Percentiles rank a stretch among this genome's conserved stretches.
Evolutionary conservation across 1,140 invertebrate species (phyloP).

Genomic region (Sogatella furcifera): DNA sequence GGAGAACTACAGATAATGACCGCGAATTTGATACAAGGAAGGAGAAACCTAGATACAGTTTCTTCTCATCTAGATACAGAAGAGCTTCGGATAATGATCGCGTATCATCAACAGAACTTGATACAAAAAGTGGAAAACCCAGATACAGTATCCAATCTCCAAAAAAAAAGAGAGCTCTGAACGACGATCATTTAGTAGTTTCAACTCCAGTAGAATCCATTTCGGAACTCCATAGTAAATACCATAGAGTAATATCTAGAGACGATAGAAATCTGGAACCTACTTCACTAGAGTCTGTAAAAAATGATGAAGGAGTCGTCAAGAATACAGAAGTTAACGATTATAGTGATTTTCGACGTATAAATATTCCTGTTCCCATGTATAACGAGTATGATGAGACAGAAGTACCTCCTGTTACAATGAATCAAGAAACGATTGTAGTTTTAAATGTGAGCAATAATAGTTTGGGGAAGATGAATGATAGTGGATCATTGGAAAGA

Average conservation of each 20-base stretch:
- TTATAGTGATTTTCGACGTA: constrained; percentile 1
- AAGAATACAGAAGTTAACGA: background rate
- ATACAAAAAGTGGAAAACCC: constrained; percentile 8
- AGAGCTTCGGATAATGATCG: too few species aligned
- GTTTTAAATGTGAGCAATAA: background rate
- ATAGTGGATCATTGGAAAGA: too few species aligned
- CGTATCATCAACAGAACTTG: background rate
- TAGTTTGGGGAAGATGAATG: too few species aligned
- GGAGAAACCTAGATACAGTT: too few species aligned
- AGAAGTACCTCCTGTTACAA: background rate
- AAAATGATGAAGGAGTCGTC: background rate
- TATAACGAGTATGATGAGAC: background rate
- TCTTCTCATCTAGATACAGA: too few species aligned
- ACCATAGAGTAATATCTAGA: background rate
- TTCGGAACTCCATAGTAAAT: background rate
- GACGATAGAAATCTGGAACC: background rate
- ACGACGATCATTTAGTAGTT: too few species aligned
- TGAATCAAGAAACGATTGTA: background rate
- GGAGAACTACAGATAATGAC: too few species aligned
- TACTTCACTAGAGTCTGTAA: background rate
- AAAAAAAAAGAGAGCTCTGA: too few species aligned
- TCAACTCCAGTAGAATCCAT: background rate
- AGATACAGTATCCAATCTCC: background rate
- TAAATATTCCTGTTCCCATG: background rate
- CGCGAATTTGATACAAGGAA: too few species aligned